A percentile compares a stretch with the other conserved stretches of the same genome.
Conservation (phyloP, 2,888 invertebrate genomes). For the Asteroscopus sphinx region DNA sequence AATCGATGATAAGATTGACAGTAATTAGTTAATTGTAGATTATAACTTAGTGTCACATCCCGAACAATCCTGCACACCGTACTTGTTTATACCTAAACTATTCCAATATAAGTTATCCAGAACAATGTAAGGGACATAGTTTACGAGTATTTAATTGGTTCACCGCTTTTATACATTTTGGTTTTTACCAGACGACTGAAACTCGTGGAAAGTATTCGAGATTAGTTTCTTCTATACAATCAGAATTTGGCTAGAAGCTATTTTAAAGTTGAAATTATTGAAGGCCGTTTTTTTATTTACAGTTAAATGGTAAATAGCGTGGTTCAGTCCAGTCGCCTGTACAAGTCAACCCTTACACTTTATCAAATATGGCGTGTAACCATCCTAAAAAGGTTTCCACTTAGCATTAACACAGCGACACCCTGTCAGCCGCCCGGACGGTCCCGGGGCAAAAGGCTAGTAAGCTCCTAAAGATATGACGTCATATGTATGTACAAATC, state of each 20-base stretch:
- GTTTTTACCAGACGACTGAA: constrained; percentile 49
- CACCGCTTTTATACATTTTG: constrained; percentile 49
- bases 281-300: constrained; percentile 27
- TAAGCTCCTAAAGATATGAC: constrained; percentile 90
- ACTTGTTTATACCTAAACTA: constrained; percentile 77
- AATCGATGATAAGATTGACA: constrained; percentile 29
- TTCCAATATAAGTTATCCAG: constrained; percentile 88
- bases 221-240: constrained; percentile 33
- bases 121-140: constrained; percentile 79
- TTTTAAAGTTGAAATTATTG: constrained; percentile 40
- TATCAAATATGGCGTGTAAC: constrained; percentile 51
- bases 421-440: constrained; percentile 88
- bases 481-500: constrained; percentile 82
- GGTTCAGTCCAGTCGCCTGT: constrained; percentile 48
- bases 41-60: constrained; percentile 31
- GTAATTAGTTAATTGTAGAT: constrained; percentile 9
- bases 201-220: constrained; percentile 16
- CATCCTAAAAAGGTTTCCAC: constrained; percentile 77
- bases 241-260: constrained; percentile 37
- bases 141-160: constrained; percentile 59
- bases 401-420: constrained; percentile 88
- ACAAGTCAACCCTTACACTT: constrained; percentile 30
- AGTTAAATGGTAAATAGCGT: constrained; percentile 4
- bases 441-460: constrained; percentile 87
- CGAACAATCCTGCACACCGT: constrained; percentile 54